phyloP scores from a whole-genome alignment of 2,797 vertebrate genomes.

The Sebastes minor region DNA sequence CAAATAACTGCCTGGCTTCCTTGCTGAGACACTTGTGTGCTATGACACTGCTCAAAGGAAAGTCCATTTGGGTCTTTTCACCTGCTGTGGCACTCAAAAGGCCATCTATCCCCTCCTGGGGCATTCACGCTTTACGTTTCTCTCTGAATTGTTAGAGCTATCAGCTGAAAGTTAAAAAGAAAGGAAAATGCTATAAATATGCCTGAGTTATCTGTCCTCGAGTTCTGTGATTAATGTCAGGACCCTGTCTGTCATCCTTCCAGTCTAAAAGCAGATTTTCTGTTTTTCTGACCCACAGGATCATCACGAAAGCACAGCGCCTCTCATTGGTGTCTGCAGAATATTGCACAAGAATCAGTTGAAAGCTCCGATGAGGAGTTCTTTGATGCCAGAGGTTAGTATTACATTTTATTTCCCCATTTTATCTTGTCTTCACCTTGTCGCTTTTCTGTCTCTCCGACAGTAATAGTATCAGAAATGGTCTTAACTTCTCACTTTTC shows the following conservation, averaged over 20 bases:
- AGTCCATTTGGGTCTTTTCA: constrained; percentile 42
- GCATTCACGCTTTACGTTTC: constrained; percentile 5
- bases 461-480: background rate
- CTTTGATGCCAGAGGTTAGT: constrained; percentile 97
- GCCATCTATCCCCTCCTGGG: constrained; percentile 10
- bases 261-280: constrained; percentile 3
- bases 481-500: background rate
- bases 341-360: constrained; percentile 90
- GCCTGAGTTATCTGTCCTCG: background rate
- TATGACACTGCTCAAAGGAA: constrained; percentile 26
- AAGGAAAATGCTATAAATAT: background rate
- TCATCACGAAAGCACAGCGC: constrained; percentile 82
- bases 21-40: constrained; percentile 39
- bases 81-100: constrained; percentile 46
- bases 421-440: background rate
- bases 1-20: constrained; percentile 4
- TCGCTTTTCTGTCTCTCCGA: background rate
- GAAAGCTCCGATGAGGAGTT: constrained; percentile 99
- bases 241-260: background rate
- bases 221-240: constrained; percentile 14
- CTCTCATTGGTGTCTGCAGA: constrained; percentile 89
- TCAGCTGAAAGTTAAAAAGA: background rate
- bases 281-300: constrained; percentile 73
- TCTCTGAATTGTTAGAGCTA: background rate
- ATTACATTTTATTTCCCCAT: constrained; percentile 14